A percentile compares a stretch with the other conserved stretches of the same genome.
These are phyloP conservation scores for Aleiodes sp. DNA, from an alignment of 1,140 invertebrate genomes.

Conservation along the genomic window DNA sequence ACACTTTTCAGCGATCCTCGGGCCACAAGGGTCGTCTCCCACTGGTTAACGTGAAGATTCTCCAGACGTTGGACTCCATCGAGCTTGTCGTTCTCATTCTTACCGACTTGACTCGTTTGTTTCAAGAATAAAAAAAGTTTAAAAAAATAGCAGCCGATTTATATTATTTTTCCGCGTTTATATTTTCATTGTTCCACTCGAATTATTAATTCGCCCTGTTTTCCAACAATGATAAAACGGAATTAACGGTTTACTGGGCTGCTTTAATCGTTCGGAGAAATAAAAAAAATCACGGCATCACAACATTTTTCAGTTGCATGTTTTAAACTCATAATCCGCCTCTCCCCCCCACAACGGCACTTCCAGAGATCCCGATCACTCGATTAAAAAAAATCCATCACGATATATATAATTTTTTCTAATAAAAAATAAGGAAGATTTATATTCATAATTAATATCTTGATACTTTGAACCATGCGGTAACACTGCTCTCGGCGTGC, in stretches of 20 bases:
- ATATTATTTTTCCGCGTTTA: not conserved
- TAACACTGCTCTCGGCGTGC: not conserved
- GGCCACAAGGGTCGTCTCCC: not conserved
- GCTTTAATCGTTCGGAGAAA: not conserved
- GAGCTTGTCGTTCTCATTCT: not conserved
- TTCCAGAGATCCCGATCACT: not conserved
- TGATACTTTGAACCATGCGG: not conserved
- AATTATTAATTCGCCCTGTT: not conserved
- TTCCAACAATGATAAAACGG: no score
- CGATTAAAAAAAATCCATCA: not conserved
- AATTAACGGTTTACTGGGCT: no score
- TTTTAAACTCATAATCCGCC: not conserved
- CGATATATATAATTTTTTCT: not conserved
- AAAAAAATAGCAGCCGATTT: not conserved
- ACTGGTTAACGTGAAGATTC: not conserved
- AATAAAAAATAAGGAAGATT: not conserved
- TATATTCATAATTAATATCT: no score
- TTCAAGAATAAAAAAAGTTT: no score
- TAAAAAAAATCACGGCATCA: not conserved
- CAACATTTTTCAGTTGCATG: not conserved
- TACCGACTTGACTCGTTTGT: no score
- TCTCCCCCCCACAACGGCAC: not conserved
- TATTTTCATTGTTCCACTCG: not conserved
- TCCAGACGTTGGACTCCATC: not conserved
- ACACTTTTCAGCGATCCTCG: not conserved